These are phyloP conservation scores for Erynnis tages DNA, from an alignment of 2,888 invertebrate genomes.

Conservation along the genomic window DNA sequence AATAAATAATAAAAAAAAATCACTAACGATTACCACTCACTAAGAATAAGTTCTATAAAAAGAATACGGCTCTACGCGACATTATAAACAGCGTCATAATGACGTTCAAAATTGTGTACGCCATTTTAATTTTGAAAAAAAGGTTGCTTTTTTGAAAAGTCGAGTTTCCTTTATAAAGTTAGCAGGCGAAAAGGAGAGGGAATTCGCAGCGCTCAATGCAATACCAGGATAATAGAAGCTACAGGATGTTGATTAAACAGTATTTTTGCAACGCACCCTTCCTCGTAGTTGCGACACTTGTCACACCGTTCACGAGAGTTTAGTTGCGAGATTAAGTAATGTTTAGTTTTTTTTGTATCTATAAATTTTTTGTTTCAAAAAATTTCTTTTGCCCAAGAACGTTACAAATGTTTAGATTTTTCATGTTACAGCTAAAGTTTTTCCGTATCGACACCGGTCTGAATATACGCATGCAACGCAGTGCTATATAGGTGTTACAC, in stretches of 20 bases:
- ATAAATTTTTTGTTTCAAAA: too few species aligned
- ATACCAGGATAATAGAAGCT: conserved; percentile 29
- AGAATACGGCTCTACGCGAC: conserved; percentile 6
- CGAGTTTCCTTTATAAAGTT: conserved; percentile 27
- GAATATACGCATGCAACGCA: too few species aligned
- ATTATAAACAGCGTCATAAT: conserved; percentile 22
- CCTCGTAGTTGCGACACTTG: not conserved
- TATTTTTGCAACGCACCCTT: conserved; percentile 27
- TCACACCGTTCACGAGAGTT: conserved; percentile 1
- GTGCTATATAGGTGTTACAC: too few species aligned
- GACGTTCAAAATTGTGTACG: conserved; percentile 25
- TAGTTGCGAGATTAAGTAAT: not conserved
- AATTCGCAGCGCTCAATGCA: conserved; percentile 27
- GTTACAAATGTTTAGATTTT: too few species aligned
- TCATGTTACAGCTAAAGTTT: too few species aligned
- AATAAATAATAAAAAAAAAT: not conserved
- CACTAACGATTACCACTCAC: conserved; percentile 15
- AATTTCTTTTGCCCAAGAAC: too few species aligned
- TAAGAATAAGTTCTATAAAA: conserved; percentile 3
- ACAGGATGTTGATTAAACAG: conserved; percentile 29
- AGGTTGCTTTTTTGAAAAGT: conserved; percentile 23
- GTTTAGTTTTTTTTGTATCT: not conserved
- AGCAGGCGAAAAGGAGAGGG: conserved; percentile 26
- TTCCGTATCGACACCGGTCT: too few species aligned
- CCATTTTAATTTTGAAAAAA: conserved; percentile 26